Percentiles rank a stretch among this genome's conserved stretches.
Evolutionary conservation across 2,113 vertebrate genomes (phyloP).

Genomic region (Clarias macrocephalus): DNA sequence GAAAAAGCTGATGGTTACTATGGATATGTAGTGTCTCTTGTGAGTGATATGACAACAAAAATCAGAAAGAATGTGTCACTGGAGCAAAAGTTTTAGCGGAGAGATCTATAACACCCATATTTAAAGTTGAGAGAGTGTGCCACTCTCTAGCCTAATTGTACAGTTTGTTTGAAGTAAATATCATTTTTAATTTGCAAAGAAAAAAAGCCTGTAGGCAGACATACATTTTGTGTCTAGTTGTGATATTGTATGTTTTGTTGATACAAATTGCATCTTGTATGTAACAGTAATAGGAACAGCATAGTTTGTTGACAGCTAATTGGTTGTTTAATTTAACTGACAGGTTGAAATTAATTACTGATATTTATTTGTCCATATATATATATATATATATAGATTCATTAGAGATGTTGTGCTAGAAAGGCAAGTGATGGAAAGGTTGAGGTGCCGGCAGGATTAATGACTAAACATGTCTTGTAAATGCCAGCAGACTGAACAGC

Average conservation of each 20-base stretch:
- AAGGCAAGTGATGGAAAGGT: conserved; percentile 8
- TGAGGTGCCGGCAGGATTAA: conserved; percentile 25
- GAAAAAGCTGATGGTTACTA: background rate
- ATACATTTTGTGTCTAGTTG: background rate
- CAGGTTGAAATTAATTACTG: background rate
- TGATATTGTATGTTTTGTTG: background rate
- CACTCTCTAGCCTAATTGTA: background rate
- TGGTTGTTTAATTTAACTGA: background rate
- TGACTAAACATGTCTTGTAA: conserved; percentile 12
- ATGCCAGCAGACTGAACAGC: conserved; percentile 11
- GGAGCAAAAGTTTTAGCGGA: background rate
- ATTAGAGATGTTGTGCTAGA: background rate
- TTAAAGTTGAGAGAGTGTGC: background rate
- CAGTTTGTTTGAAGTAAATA: background rate
- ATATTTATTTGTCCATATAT: background rate
- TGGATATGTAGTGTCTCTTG: background rate
- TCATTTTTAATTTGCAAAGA: background rate
- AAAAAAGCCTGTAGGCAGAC: background rate
- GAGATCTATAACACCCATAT: background rate
- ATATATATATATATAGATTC: background rate
- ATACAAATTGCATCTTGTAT: background rate
- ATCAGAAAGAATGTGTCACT: background rate
- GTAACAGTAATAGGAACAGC: background rate
- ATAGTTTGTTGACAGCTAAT: background rate
- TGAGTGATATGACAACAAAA: background rate